A percentile compares a stretch with the other conserved stretches of the same genome.
phyloP scores from a whole-genome alignment of 2,113 vertebrate species.

The Sinocyclocheilus rhinocerous region DNA sequence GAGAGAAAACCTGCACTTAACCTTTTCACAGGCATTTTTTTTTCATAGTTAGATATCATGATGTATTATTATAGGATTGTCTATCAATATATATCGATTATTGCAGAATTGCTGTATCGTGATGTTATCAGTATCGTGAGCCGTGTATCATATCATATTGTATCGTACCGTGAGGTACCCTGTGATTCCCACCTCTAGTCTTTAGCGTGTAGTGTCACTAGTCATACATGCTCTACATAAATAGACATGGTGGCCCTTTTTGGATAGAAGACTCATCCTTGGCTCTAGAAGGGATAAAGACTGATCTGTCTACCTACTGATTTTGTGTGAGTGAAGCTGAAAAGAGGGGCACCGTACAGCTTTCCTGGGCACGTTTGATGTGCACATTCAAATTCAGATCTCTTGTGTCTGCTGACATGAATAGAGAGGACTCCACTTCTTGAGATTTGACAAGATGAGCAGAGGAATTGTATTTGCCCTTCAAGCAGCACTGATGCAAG shows the following conservation, averaged over 20 bases:
- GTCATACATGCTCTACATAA: background rate
- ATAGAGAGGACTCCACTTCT: slow-evolving; percentile 2
- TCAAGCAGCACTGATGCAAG: slow-evolving; percentile 33
- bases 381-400: slow-evolving; percentile 45
- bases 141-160: no score
- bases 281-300: slow-evolving; percentile 24
- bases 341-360: slow-evolving; percentile 3
- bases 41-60: no score
- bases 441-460: slow-evolving; percentile 30
- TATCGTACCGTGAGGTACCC: no score
- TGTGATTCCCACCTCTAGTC: no score
- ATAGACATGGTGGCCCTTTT: background rate
- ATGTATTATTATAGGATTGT: no score
- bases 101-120: no score
- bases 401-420: slow-evolving; percentile 29
- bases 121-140: no score
- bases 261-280: background rate
- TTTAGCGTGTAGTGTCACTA: background rate
- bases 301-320: slow-evolving; percentile 29
- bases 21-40: no score
- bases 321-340: slow-evolving; percentile 36
- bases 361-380: slow-evolving; percentile 45
- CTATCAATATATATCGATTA: no score
- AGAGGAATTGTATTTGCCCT: slow-evolving; percentile 36
- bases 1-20: no score